Evolutionary conservation across 2,797 vertebrate genomes (phyloP).

Genomic region (Amniataba percoides): DNA sequence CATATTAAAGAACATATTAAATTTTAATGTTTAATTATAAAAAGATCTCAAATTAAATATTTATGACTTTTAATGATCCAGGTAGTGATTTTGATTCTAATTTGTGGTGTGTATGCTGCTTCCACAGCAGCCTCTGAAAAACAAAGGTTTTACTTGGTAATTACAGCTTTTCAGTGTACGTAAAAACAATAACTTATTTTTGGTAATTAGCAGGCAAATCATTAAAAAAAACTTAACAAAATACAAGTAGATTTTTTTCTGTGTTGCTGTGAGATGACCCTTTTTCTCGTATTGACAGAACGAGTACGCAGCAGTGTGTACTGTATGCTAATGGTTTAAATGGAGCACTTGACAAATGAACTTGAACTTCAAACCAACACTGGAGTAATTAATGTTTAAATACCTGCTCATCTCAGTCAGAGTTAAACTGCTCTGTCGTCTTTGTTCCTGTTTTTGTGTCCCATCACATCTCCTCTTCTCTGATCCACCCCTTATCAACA

Average conservation of each 20-base stretch:
- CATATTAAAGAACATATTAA: slow-evolving; percentile 81
- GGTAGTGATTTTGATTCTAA: slow-evolving; percentile 62
- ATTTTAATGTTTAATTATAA: slow-evolving; percentile 86
- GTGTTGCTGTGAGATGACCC: neutral
- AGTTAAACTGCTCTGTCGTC: slow-evolving; percentile 27
- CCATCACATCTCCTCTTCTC: neutral
- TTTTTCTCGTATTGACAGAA: neutral
- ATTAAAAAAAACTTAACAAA: neutral
- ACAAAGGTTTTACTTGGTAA: slow-evolving; percentile 29
- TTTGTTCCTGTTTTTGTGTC: slow-evolving; percentile 25
- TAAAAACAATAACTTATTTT: neutral
- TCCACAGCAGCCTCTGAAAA: slow-evolving; percentile 44
- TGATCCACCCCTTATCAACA: neutral
- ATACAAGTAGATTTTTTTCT: neutral
- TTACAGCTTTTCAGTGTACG: neutral
- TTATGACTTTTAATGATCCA: slow-evolving; percentile 76
- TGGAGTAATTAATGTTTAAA: slow-evolving; percentile 67
- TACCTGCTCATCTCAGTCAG: slow-evolving; percentile 38
- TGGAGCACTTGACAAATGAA: slow-evolving; percentile 62
- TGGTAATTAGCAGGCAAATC: neutral
- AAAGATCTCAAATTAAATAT: slow-evolving; percentile 81
- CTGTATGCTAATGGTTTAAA: slow-evolving; percentile 48
- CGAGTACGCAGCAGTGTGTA: slow-evolving; percentile 6
- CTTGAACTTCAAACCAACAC: slow-evolving; percentile 61
- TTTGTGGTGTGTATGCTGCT: slow-evolving; percentile 52